Evolutionary conservation across 2,888 invertebrate genomes (phyloP).

Genomic region (Brenthis daphne): DNA sequence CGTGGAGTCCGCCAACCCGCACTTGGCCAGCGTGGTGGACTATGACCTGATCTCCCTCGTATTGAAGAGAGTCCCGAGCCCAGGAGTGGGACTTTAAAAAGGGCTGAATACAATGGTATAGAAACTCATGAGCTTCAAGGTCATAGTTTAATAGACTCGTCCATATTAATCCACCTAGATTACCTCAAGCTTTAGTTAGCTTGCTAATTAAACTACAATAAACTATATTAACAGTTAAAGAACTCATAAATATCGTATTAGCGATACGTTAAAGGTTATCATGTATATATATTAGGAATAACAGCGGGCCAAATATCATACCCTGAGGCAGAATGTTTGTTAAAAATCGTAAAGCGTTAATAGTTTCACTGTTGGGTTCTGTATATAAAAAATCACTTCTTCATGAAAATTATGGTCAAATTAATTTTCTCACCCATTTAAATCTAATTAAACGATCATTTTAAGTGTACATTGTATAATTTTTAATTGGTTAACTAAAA

Average conservation of each 20-base stretch:
- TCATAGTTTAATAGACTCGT: not conserved
- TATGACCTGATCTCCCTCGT: too few relatives aligned
- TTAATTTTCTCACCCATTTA: too few relatives aligned
- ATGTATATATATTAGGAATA: constrained; percentile 41
- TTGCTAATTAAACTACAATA: constrained; percentile 16
- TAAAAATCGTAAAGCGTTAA: not conserved
- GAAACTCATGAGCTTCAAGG: not conserved
- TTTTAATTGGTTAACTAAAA: too few relatives aligned
- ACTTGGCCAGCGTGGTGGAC: too few relatives aligned
- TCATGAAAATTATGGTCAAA: not conserved
- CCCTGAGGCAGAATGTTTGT: constrained; percentile 57
- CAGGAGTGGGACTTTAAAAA: too few relatives aligned
- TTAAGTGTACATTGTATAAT: too few relatives aligned
- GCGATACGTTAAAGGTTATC: constrained; percentile 20
- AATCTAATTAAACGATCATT: too few relatives aligned
- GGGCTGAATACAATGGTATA: too few relatives aligned
- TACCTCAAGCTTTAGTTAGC: not conserved
- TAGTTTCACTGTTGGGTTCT: not conserved
- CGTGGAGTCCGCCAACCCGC: too few relatives aligned
- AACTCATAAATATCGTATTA: constrained; percentile 26
- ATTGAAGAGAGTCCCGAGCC: too few relatives aligned
- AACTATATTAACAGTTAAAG: constrained; percentile 8
- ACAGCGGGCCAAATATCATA: constrained; percentile 55
- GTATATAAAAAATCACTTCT: not conserved
- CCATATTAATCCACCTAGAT: constrained; percentile 9